Conservation (phyloP, 2,113 vertebrate species). For the Rhinolophus sinicus region DNA sequence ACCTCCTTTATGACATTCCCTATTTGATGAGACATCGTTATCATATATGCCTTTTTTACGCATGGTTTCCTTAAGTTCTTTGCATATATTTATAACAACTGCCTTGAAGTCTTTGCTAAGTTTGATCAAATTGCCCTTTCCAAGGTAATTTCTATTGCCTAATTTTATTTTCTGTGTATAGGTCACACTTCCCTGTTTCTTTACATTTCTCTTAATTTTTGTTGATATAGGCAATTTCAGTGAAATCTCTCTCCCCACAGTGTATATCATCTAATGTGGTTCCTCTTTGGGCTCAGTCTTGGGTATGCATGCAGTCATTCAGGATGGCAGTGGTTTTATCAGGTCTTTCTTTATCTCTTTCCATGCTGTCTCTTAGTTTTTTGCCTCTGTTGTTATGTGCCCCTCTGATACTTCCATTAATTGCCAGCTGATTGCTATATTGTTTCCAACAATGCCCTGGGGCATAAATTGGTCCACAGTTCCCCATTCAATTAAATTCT, state of each 20-base stretch:
- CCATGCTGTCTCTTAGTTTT: neutral
- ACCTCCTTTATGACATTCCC: too few relatives aligned
- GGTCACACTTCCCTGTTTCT: neutral
- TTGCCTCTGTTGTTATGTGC: neutral
- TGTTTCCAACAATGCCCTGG: neutral
- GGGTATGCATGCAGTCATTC: neutral
- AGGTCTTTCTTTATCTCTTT: neutral
- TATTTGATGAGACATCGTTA: too few relatives aligned
- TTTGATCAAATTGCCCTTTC: neutral
- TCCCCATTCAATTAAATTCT: neutral
- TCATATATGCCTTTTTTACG: too few relatives aligned
- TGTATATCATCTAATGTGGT: neutral
- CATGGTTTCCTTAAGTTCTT: too few relatives aligned
- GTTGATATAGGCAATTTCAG: neutral
- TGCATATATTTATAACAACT: too few relatives aligned
- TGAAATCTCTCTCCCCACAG: neutral
- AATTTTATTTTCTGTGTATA: neutral
- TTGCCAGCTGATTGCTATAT: neutral
- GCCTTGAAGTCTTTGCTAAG: too few relatives aligned
- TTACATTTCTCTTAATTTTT: neutral
- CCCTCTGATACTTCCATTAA: neutral
- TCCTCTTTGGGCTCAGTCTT: neutral
- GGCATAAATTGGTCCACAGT: neutral
- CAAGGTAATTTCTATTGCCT: neutral
- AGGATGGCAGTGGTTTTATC: neutral